These are phyloP conservation scores for Notamacropus eugenii DNA, from an alignment of 2,797 vertebrate genomes.

Conservation along the genomic window DNA sequence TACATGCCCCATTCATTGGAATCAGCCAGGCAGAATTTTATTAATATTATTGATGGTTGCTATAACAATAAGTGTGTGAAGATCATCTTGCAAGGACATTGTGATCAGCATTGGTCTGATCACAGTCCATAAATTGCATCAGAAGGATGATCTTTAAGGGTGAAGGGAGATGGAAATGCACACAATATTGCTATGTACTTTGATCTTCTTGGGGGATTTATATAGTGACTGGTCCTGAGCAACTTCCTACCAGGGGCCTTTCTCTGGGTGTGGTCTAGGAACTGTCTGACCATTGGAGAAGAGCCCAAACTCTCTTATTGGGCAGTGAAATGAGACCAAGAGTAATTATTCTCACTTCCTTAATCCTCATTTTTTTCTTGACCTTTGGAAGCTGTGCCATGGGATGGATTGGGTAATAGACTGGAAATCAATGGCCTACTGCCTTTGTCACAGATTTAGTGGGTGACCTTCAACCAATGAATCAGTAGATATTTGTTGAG, in stretches of 20 bases:
- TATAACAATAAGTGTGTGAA: slow-evolving; percentile 68
- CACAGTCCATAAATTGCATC: slow-evolving; percentile 75
- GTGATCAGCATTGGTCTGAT: slow-evolving; percentile 77
- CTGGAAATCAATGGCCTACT: neutral
- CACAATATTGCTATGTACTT: slow-evolving; percentile 64
- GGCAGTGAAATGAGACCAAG: slow-evolving; percentile 13
- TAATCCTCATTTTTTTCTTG: slow-evolving; percentile 24
- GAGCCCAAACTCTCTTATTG: slow-evolving; percentile 55
- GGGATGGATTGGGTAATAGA: slow-evolving; percentile 36
- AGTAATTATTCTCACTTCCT: slow-evolving; percentile 42
- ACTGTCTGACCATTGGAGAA: slow-evolving; percentile 56
- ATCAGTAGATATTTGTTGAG: slow-evolving; percentile 26
- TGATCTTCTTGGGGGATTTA: slow-evolving; percentile 72
- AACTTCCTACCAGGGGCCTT: slow-evolving; percentile 58
- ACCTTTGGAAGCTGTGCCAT: neutral
- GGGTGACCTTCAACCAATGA: neutral
- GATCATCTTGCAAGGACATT: slow-evolving; percentile 67
- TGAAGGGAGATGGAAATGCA: slow-evolving; percentile 69
- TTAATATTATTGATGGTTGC: slow-evolving; percentile 78
- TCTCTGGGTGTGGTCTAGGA: slow-evolving; percentile 60
- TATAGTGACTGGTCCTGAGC: slow-evolving; percentile 58
- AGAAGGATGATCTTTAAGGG: slow-evolving; percentile 54
- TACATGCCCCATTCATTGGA: slow-evolving; percentile 69
- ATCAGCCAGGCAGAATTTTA: slow-evolving; percentile 70
- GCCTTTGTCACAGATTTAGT: slow-evolving; percentile 28